These are phyloP conservation scores for Crotophaga sulcirostris DNA, from an alignment of 2,113 vertebrate genomes.

Conservation along the genomic window DNA sequence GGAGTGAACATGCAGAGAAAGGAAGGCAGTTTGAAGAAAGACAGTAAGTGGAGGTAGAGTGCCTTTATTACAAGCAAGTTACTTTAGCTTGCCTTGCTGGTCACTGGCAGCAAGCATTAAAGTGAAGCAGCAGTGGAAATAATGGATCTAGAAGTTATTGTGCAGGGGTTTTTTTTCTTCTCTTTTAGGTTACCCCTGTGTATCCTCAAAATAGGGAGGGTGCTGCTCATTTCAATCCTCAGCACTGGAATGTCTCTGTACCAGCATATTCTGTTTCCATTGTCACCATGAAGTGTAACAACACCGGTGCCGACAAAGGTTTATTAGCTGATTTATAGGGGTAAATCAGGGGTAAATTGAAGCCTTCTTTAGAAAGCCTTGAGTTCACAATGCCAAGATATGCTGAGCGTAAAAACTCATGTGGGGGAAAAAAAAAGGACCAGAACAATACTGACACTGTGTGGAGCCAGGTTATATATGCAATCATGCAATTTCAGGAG, in stretches of 20 bases:
- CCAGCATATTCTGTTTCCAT: neutral
- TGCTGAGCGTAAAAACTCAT: conserved; percentile 49
- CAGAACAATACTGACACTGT: conserved; percentile 60
- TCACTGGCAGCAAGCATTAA: neutral
- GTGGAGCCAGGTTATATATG: conserved; percentile 58
- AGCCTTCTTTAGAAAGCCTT: conserved; percentile 41
- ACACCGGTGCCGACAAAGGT: conserved; percentile 29
- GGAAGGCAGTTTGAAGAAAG: neutral
- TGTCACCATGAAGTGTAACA: conserved; percentile 41
- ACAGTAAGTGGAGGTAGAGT: neutral
- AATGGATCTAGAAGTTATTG: neutral
- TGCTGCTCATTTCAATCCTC: neutral
- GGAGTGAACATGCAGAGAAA: neutral
- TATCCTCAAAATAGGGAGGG: neutral
- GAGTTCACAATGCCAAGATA: conserved; percentile 61
- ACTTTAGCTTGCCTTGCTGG: neutral
- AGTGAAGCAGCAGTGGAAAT: neutral
- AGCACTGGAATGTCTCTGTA: neutral
- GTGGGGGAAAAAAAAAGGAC: neutral
- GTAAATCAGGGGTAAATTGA: conserved; percentile 71
- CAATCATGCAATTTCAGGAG: conserved; percentile 10
- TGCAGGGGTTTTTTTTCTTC: neutral
- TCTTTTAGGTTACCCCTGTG: neutral
- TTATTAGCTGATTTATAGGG: conserved; percentile 72
- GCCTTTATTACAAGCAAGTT: neutral